phyloP scores from a whole-genome alignment of 2,113 vertebrate genomes.

The Rhabdornis inornatus region DNA sequence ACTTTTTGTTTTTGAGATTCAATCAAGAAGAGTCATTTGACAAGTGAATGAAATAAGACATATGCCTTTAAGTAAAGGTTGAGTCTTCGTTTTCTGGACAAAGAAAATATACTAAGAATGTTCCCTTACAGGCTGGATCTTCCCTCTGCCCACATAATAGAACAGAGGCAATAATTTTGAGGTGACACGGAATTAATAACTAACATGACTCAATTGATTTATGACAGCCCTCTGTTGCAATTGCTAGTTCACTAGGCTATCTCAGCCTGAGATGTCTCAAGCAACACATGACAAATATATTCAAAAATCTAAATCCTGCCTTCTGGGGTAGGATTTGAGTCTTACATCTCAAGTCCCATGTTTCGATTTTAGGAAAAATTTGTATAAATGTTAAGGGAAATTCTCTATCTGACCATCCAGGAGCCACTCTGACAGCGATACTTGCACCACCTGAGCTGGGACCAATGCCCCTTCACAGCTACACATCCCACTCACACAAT shows the following conservation, averaged over 20 bases:
- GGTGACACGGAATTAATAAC: neutral
- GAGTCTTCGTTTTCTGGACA: neutral
- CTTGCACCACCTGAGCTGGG: no score
- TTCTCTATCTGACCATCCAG: neutral
- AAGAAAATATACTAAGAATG: neutral
- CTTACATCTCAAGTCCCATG: accelerated
- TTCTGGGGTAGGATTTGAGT: neutral
- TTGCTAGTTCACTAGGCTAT: neutral
- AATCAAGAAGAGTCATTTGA: neutral
- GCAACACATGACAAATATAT: neutral
- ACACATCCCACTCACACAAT: neutral
- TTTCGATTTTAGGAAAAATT: neutral
- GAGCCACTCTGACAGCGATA: neutral
- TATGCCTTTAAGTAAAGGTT: neutral
- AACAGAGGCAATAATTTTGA: neutral
- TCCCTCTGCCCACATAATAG: neutral
- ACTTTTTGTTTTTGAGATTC: neutral
- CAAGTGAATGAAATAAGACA: neutral
- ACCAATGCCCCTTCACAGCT: neutral
- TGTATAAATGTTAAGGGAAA: neutral
- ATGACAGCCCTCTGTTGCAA: neutral
- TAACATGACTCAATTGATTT: neutral
- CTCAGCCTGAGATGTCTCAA: neutral
- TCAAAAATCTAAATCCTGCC: neutral
- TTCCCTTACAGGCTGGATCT: neutral